Conservation (phyloP, 2,888 invertebrate genomes). For the Timandra comae region DNA sequence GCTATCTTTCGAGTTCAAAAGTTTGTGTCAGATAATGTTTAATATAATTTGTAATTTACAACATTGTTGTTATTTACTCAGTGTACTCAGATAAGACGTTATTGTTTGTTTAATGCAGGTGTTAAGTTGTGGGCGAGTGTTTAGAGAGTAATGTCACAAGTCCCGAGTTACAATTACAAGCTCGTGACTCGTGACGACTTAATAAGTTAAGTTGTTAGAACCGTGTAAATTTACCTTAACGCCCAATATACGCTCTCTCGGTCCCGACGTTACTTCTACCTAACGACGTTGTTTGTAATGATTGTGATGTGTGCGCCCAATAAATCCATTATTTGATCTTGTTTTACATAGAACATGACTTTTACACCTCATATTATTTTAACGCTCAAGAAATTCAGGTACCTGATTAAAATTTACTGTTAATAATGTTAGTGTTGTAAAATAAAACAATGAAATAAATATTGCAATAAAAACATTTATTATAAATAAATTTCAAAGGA, state of each 20-base stretch:
- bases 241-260: constrained; percentile 56
- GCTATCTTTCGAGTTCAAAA: background rate
- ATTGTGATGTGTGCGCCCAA: constrained; percentile 35
- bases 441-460: no score
- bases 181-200: constrained; percentile 56
- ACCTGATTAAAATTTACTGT: no score
- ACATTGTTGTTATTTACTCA: no score
- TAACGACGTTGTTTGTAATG: constrained; percentile 64
- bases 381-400: no score
- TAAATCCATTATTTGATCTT: constrained; percentile 19
- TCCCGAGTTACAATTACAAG: constrained; percentile 36
- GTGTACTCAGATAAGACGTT: no score
- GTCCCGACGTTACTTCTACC: constrained; percentile 66
- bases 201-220: constrained; percentile 70
- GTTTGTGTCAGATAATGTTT: constrained; percentile 1
- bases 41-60: no score
- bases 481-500: constrained; percentile 22
- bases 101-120: background rate
- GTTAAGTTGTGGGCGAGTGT: constrained; percentile 4
- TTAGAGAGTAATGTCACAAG: constrained; percentile 49
- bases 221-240: constrained; percentile 73
- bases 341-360: background rate
- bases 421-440: no score
- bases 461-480: no score
- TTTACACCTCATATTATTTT: no score